A percentile compares a stretch with the other conserved stretches of the same genome.
phyloP scores from a whole-genome alignment of 37 sponge, comb jelly and placozoan species.

The Cladorhizidae sp. region DNA sequence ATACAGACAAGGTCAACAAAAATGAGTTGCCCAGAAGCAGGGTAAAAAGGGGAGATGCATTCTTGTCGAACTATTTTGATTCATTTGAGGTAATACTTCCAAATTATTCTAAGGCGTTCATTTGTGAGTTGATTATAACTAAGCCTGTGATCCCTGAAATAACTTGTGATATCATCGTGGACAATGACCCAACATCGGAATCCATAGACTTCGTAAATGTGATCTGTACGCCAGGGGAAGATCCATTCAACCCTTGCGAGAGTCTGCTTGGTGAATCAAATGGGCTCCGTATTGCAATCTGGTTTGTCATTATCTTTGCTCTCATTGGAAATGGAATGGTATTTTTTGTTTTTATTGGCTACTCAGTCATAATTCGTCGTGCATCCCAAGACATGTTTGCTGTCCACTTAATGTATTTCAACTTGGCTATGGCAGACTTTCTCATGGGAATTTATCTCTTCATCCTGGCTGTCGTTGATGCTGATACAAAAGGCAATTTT shows the following conservation, averaged over 20 bases:
- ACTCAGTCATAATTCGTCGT: neutral
- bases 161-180: too few species aligned
- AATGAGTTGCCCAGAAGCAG: too few species aligned
- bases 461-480: conserved; percentile 49
- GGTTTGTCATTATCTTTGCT: conserved; percentile 60
- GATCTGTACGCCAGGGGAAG: conserved; percentile 35
- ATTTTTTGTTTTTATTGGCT: conserved; percentile 37
- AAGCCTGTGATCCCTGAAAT: too few species aligned
- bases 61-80: neutral
- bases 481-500: conserved; percentile 45
- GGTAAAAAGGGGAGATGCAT: too few species aligned
- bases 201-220: neutral
- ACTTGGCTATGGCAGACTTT: conserved; percentile 77
- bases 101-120: neutral
- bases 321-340: conserved; percentile 63
- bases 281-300: conserved; percentile 45
- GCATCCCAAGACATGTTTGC: conserved; percentile 9
- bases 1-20: too few species aligned
- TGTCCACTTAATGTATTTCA: conserved; percentile 47
- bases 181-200: neutral
- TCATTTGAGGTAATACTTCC: neutral
- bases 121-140: neutral
- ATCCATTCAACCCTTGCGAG: conserved; percentile 74
- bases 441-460: conserved; percentile 65
- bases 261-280: conserved; percentile 50